Evolutionary conservation across 35 echinoderm and acorn worm species (phyloP).

Genomic region (Acanthaster planci): DNA sequence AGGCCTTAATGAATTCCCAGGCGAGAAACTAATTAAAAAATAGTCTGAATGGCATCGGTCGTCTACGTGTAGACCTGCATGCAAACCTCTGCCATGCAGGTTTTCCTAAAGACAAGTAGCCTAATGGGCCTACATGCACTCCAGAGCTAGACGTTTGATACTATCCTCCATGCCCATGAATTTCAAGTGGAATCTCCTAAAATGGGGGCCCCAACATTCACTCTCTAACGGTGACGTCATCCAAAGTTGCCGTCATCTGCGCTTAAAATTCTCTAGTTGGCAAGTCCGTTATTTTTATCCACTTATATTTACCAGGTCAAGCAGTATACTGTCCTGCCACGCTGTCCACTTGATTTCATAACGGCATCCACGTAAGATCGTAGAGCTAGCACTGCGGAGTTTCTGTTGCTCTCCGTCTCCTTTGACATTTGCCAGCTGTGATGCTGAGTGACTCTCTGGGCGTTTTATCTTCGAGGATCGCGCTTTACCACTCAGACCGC

Average conservation of each 20-base stretch:
- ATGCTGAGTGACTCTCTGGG: neutral
- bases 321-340: too few relatives aligned
- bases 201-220: neutral
- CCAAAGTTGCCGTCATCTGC: neutral
- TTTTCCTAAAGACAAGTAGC: too few relatives aligned
- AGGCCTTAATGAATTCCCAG: constrained; percentile 1
- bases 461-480: neutral
- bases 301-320: too few relatives aligned
- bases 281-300: too few relatives aligned
- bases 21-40: neutral
- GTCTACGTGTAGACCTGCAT: too few relatives aligned
- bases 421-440: constrained; percentile 27
- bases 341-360: neutral
- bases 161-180: too few relatives aligned
- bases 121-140: too few relatives aligned
- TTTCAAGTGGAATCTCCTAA: constrained; percentile 19
- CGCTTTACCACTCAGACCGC: neutral
- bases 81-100: too few relatives aligned
- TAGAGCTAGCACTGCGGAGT: neutral
- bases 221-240: constrained; percentile 13
- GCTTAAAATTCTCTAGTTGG: neutral
- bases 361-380: neutral
- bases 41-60: neutral
- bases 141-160: too few relatives aligned
- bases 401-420: neutral